A percentile compares a stretch with the other conserved stretches of the same genome.
Evolutionary conservation across 2,797 vertebrate genomes (phyloP).

Genomic region (Moxostoma hubbsi): DNA sequence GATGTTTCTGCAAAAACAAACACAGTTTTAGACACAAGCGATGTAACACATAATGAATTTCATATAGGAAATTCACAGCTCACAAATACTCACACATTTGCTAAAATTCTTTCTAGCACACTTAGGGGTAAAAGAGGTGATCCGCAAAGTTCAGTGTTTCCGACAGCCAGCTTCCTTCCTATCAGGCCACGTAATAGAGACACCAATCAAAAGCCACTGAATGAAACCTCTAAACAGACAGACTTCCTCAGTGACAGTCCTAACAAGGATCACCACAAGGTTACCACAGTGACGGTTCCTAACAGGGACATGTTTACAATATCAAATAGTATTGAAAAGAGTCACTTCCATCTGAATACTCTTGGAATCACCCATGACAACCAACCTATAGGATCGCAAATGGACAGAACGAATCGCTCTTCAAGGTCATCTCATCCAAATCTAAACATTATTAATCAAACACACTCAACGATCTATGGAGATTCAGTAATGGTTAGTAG

Average conservation of each 20-base stretch:
- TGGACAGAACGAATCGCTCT: conserved; percentile 27
- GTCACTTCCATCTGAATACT: background rate
- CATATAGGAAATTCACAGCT: background rate
- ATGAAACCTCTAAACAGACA: background rate
- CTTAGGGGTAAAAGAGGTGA: background rate
- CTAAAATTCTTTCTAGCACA: background rate
- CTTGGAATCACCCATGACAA: background rate
- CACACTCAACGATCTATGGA: conserved; percentile 28
- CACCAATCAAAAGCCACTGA: background rate
- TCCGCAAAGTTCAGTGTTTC: background rate
- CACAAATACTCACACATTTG: conserved; percentile 7
- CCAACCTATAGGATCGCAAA: background rate
- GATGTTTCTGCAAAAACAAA: background rate
- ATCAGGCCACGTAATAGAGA: background rate
- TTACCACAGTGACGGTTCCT: background rate
- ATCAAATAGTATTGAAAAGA: background rate
- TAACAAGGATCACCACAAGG: background rate
- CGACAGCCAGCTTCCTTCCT: background rate
- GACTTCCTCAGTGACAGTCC: background rate
- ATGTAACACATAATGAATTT: conserved; percentile 11
- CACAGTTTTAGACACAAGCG: background rate
- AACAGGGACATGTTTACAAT: background rate
- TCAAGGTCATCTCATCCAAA: conserved; percentile 39
- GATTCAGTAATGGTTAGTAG: conserved; percentile 26
- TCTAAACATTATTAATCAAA: conserved; percentile 18